Evolutionary conservation across 1,140 invertebrate species (phyloP), one percentile per base, ranked within the genome.

Genomic region (Lordiphosa clarofinis): DNA sequence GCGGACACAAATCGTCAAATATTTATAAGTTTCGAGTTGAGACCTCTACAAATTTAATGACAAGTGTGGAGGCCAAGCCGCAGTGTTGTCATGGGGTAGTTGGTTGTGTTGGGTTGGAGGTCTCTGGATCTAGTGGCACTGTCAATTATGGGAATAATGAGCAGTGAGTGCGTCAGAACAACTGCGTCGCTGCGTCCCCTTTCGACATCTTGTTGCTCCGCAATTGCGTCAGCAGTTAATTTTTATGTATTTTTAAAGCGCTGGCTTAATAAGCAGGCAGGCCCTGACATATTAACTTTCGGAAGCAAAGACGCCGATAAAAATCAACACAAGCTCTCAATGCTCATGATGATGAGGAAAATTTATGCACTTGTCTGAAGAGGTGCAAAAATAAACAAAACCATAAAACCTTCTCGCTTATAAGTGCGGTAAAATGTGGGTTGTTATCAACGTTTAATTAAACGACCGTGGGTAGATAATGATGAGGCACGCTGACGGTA

Each of bases 241-340:
- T 73, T 82, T 84, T 64, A 82, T 82, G 73, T 84, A 64, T 84
- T 75, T 81, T 81, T 81, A 82, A 81, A 76, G 59, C 72, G 67
- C 49, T 52, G 44, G 40, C 76, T 40, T 75, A 82, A 79, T 60
- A 73, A 73, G 74, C 72, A 67, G 65, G 0, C 28, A 31, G 28
- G 66, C 65, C 72, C 43, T 39, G 52, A 52, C 65, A 56, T 73
- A 75, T 75, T 75, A 75, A 71, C 48, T 55, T 67, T 37, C 65
- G 48, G 49, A 50, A 54, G 69, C 59, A 38, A 47, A 39, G 48
- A 52, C 31, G n/a, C 52, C 58, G 76, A 76, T 81, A 61, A 72
- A 63, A 68, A 76, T 72, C 55, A 42, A 46, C 39, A 52, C 42
- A 53, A 33, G 44, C 38, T 46, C 62, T 65, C 52, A 47, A 65